Evolutionary conservation across 2,797 vertebrate genomes (phyloP), one percentile per base, ranked within the genome.

Genomic region (Valencia hispanica): DNA sequence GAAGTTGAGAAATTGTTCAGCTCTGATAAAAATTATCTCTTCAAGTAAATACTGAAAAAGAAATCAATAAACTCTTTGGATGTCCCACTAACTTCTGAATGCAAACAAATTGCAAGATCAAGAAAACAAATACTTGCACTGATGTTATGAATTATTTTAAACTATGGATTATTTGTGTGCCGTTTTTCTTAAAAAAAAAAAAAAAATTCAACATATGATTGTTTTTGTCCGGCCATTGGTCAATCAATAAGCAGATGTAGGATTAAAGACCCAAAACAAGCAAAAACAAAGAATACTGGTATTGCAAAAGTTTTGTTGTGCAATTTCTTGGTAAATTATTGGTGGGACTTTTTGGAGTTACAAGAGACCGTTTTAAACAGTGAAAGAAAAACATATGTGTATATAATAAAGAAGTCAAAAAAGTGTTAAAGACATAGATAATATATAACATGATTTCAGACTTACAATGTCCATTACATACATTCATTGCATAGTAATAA

Each of bases 51-150:
- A 84, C 30, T 20, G 32, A 61, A 27, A 2, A 50, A 17, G 86
- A 86, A 89, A 90, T 92, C 89, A 80, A 86, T 88, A 43, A 75
- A 2, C 18, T 0, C 39, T 66, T 63, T 57, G 15, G 6, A 22
- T 48, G 11, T 59, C 30, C 71, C 9, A 50, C 10, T 43, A 0
- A 84, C 36, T 43, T 59, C 9, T 72, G 10, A 15, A 41, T 25
- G 65, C 25, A 0, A 53, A 12, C n/a, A 55, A 5, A 22, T 0
- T 36, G 61, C 11, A 17, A 41, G 15, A 47, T 25, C n/a, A n/a
- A 10, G 48, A 5, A 22, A 39, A 68, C 68, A 51, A 17, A 43
- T 15, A 36, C 7, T 6, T 32, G 1, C 14, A 70, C 11, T 36
- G 30, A 2, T 11, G 17, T 27, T 18, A 3, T 18, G 0, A 55